Evolutionary conservation across 1,140 invertebrate genomes (phyloP).

Genomic region (Leptoteleia sp.): DNA sequence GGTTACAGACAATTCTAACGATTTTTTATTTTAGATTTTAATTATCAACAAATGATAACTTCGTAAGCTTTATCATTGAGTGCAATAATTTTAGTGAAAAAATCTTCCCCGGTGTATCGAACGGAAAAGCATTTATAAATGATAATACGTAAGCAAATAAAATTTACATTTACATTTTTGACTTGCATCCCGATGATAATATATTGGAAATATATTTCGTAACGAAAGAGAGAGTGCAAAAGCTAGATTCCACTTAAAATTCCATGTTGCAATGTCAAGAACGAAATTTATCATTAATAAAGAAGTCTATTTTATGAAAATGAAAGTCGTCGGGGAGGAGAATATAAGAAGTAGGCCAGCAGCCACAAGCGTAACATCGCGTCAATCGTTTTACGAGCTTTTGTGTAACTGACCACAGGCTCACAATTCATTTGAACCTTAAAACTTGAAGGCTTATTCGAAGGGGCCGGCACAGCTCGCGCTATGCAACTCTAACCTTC

Average conservation of each 20-base stretch:
- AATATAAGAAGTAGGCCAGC: slow-evolving; percentile 62
- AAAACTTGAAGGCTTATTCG: slow-evolving; percentile 59
- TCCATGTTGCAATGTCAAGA: slow-evolving; percentile 56
- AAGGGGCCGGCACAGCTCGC: slow-evolving; percentile 5
- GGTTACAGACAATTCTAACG: too few species aligned
- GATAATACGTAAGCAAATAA: too few species aligned
- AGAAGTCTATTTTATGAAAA: slow-evolving; percentile 66
- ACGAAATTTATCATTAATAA: slow-evolving; percentile 63
- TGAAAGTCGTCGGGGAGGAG: slow-evolving; percentile 53
- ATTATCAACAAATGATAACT: too few species aligned
- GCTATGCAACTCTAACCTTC: slow-evolving; percentile 46
- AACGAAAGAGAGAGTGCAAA: slow-evolving; percentile 43
- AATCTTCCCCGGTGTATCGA: too few species aligned
- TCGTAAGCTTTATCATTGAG: too few species aligned
- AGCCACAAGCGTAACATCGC: slow-evolving; percentile 52
- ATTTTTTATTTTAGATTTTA: too few species aligned
- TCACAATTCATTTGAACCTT: slow-evolving; percentile 64
- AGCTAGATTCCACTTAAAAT: slow-evolving; percentile 36
- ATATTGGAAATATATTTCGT: slow-evolving; percentile 12
- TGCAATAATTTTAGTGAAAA: too few species aligned
- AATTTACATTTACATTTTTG: too few species aligned
- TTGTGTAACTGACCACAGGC: slow-evolving; percentile 65
- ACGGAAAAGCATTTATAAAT: too few species aligned
- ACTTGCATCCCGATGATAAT: background rate
- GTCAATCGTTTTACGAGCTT: slow-evolving; percentile 66